Evolutionary conservation across 2,113 vertebrate species (phyloP).

Genomic region (Holacanthus passer): DNA sequence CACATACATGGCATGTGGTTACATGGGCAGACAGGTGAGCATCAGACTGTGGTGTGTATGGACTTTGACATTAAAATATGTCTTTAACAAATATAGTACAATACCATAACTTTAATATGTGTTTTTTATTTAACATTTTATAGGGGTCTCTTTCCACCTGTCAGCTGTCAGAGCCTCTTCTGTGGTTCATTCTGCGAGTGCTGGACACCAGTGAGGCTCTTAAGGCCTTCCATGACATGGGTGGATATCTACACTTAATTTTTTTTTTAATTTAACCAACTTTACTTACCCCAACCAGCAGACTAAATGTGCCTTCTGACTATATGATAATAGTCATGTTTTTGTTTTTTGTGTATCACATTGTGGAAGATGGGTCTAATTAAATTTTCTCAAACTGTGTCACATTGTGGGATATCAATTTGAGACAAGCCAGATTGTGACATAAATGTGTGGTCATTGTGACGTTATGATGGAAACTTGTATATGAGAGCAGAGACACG

Average conservation of each 20-base stretch:
- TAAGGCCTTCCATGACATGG: conserved; percentile 99
- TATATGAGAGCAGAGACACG: no score
- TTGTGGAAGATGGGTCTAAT: neutral
- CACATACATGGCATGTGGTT: conserved; percentile 99
- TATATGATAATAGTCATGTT: neutral
- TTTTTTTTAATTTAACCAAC: neutral
- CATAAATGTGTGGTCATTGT: no score
- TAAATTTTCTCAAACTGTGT: no score
- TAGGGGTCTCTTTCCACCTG: conserved; percentile 98
- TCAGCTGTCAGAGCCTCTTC: conserved; percentile 96
- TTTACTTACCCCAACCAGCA: neutral
- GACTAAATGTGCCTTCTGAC: neutral
- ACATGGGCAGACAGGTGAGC: conserved; percentile 97
- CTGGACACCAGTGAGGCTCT: conserved; percentile 97
- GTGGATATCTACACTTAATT: conserved; percentile 78
- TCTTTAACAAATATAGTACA: neutral
- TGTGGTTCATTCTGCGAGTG: conserved; percentile 98
- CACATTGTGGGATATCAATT: neutral
- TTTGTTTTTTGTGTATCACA: neutral
- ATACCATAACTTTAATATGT: neutral
- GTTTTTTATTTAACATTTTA: neutral
- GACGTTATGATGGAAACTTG: no score
- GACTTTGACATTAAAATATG: neutral
- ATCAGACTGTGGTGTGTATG: neutral
- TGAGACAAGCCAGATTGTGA: neutral